Evolutionary conservation across 2,113 vertebrate genomes (phyloP).

Genomic region (Rhineura floridana): DNA sequence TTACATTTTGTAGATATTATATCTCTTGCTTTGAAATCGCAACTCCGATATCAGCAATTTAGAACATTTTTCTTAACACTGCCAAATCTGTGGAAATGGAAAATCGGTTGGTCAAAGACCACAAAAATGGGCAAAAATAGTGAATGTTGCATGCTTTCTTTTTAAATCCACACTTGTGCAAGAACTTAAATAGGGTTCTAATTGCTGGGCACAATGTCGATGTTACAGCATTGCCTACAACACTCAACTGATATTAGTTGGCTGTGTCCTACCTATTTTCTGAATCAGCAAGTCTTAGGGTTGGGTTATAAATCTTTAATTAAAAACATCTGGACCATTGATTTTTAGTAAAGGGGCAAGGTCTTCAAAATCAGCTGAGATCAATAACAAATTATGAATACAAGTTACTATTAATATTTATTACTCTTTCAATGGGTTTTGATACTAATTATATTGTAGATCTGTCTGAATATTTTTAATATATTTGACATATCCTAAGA

Average conservation of each 20-base stretch:
- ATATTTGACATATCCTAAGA: not conserved
- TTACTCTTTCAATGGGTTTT: not conserved
- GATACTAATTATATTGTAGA: not conserved
- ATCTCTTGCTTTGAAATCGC: constrained; percentile 11
- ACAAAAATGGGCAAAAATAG: constrained; percentile 40
- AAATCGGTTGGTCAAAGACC: constrained; percentile 39
- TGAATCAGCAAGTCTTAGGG: not conserved
- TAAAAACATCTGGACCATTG: no score
- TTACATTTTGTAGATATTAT: not conserved
- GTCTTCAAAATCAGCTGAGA: not conserved
- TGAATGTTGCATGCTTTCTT: not conserved
- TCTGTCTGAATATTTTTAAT: not conserved
- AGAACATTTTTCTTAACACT: constrained; percentile 9
- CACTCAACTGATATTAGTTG: not conserved
- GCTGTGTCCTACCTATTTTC: not conserved
- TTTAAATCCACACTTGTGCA: not conserved
- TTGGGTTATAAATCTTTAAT: not conserved
- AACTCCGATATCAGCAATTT: not conserved
- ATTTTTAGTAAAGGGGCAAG: not conserved
- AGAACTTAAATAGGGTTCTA: not conserved
- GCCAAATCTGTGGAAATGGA: constrained; percentile 11
- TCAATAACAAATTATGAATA: not conserved
- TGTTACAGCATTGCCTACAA: not conserved
- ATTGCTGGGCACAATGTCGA: not conserved
- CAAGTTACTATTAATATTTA: no score